Percentiles rank a stretch among this genome's conserved stretches.
Conservation (phyloP, 1,140 invertebrate genomes). For the Listronotus bonariensis region DNA sequence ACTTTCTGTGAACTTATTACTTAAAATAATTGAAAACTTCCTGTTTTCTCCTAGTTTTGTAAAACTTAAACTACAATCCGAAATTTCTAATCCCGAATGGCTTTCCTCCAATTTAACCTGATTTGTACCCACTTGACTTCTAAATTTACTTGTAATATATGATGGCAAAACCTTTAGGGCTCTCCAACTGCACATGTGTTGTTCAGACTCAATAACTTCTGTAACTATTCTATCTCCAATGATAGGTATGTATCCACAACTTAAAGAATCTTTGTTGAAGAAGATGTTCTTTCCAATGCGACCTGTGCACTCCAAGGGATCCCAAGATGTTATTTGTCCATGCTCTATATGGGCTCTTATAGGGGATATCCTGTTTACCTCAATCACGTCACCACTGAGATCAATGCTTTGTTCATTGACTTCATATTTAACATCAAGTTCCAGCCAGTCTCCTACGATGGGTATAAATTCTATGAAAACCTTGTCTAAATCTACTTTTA, state of each 20-base stretch:
- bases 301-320: constrained; percentile 56
- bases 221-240: constrained; percentile 63
- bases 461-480: constrained; percentile 58
- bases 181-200: constrained; percentile 64
- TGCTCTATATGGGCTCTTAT: constrained; percentile 60
- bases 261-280: constrained; percentile 61
- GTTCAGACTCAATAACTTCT: constrained; percentile 71
- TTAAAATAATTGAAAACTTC: constrained; percentile 46
- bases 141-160: constrained; percentile 38
- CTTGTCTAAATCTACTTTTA: constrained; percentile 49
- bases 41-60: constrained; percentile 53
- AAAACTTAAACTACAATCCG: constrained; percentile 45
- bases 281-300: constrained; percentile 60
- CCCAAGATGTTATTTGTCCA: constrained; percentile 62
- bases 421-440: constrained; percentile 62
- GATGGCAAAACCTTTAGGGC: constrained; percentile 61
- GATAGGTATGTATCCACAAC: constrained; percentile 59
- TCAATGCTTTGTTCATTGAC: constrained; percentile 59
- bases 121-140: constrained; percentile 26
- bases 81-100: constrained; percentile 49
- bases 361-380: constrained; percentile 62
- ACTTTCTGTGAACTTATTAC: constrained; percentile 37
- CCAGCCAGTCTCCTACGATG: constrained; percentile 67
- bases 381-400: constrained; percentile 61
- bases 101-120: constrained; percentile 34